Evolutionary conservation across 2,797 vertebrate genomes (phyloP), one percentile per base, ranked within the genome.

Genomic region (Oreortyx pictus): DNA sequence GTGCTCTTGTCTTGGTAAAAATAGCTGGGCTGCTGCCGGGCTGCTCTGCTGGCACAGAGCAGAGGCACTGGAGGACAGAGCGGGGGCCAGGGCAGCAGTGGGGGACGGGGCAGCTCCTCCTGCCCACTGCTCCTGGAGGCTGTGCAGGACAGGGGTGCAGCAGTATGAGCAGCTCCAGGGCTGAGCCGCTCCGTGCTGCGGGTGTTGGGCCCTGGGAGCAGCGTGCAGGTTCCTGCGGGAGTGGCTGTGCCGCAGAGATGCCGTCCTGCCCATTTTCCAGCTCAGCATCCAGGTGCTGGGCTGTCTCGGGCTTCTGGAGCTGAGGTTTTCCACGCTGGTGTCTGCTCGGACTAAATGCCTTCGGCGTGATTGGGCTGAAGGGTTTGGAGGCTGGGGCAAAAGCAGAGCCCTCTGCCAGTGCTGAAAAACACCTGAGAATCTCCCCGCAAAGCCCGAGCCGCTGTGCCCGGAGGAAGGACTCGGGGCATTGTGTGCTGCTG

Each of bases 1-100:
- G 54, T 61, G 9, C 33, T n/a, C 74, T 17, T 9, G 37, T 24
- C 37, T 27, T 24, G 7, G 80, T 64, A 37, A 70, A 79, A 75
- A 84, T 24, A 76, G 64, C 39, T 18, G 3, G 8, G 43, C 47
- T 3, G 43, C 33, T 4, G 7, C 52, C 1, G 81, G 56, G 31
- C 9, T 18, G 16, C 62, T 60, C 19, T 22, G 14, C 19, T 3
- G 9, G 17, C 29, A 24, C 5, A 5, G 67, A 57, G 27, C 1
- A 0, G 35, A 20, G 24, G 20, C 25, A 23, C 31, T 11, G 65
- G 59, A 29, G n/a, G 1, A 16, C 41, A 47, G 31, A 27, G 23
- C 15, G 7, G 29, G 39, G 41, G 8, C 41, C 1, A 1, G 18
- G 27, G 19, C 31, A 2, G 6, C 1, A 2, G 43, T 3, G 27